Evolutionary conservation across 2,797 vertebrate species (phyloP).

Genomic region (Carcharodon carcharias): DNA sequence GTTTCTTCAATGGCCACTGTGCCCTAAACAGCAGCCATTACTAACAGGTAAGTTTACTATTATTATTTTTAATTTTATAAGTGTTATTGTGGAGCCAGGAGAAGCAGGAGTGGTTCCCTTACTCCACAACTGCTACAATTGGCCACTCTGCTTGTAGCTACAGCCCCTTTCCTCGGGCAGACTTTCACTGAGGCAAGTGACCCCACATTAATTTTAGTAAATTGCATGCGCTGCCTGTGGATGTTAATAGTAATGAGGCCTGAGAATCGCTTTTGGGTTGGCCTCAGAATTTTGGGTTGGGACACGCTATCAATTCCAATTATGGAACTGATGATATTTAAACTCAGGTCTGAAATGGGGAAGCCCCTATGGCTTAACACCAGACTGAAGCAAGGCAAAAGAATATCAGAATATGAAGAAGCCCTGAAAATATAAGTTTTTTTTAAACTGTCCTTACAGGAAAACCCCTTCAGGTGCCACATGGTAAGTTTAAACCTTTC

Average conservation of each 20-base stretch:
- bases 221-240: not conserved
- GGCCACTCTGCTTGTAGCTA: not conserved
- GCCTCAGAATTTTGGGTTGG: not conserved
- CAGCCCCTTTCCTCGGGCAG: not conserved
- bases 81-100: not conserved
- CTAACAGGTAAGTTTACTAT: not conserved
- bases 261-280: not conserved
- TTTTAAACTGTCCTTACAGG: not conserved
- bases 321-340: not conserved
- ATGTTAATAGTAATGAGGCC: not conserved
- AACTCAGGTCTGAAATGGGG: not conserved
- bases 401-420: not conserved
- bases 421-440: not conserved
- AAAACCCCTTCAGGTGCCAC: not conserved
- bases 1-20: not conserved
- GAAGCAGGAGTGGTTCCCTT: not conserved
- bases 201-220: not conserved
- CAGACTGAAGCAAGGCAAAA: not conserved
- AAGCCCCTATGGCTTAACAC: not conserved
- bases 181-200: not conserved
- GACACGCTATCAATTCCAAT: not conserved
- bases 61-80: not conserved
- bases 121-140: not conserved
- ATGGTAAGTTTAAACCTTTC: not conserved
- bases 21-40: not conserved